Base-by-base conservation (phyloP, 1,140 invertebrate species). In the Neelides sp. region DNA sequence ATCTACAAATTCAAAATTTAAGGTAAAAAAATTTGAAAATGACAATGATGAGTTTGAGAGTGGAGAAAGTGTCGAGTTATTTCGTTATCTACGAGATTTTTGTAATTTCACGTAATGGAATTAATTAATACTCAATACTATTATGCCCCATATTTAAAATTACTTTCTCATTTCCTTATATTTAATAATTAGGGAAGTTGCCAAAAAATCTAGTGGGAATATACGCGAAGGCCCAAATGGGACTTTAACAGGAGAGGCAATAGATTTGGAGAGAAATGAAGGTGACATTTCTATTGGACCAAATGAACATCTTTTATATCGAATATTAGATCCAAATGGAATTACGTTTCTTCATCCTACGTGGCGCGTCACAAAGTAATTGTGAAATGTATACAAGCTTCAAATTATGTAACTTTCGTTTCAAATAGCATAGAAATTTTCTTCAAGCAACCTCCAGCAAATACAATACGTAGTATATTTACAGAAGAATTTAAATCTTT, bases 181-280 rank as follows among this genome's bases (percentile, higher is more conserved):
- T 15, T 39, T 7, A 15, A 15, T 12, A 7, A 39, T 12, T 39
- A 52, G 50, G n/a, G 30, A 47, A 15, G 32, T 42, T 8, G 44
- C 46, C 4, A 41, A 36, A 22, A 27, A 35, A 13, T 44, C 45
- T 17, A 27, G 8, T 26, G 45, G 43, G 5, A 51, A 28, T 27
- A 32, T 55, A 5, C 8, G n/a, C 7, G 8, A 17, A 28, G 24
- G 15, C 10, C 17, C 26, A 36, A 43, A 55, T 32, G 43, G 43
- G 15, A 51, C 26, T 2, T 26, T 55, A 17, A 45, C 37, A 19
- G 54, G 54, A 8, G 43, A 51, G 54, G 54, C 48, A 26, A 39
- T 8, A 15, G 43, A 50, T 44, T 15, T 55, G 22, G 28, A 45
- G 19, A 26, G 17, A 19, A 23, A 26, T 17, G 30, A 36, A 44